Base-by-base conservation (phyloP, 2,113 vertebrate species). In the Paramormyrops kingsleyae region DNA sequence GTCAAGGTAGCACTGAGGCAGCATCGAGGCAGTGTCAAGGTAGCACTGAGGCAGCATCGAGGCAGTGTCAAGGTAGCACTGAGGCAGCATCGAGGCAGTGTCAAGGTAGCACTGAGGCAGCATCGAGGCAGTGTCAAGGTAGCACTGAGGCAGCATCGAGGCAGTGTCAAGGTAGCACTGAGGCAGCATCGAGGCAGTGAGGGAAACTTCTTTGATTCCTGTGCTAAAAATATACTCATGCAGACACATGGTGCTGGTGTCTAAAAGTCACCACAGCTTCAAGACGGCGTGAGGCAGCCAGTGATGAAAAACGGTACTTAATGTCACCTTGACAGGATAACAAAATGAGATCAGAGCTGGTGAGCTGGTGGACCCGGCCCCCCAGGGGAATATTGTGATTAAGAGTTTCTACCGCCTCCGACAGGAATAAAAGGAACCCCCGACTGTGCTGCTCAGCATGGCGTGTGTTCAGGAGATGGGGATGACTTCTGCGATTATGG, bases 291-390 rank as follows among this genome's bases (percentile, higher is more conserved):
- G 74, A 80, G 87, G 47, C 47, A 62, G 39, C 87, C 35, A 35
- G 46, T 44, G 87, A 88, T 88, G 80, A 87, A 31, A 56, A 85
- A 87, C 24, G 27, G 13, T 77, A 24, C 56, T 90, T 88, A 84
- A 66, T 90, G 90, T 84, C 87, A 90, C 90, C 53, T 84, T 90
- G 74, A 56, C 87, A 90, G 87, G 74, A 62, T 49, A 84, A 85
- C 39, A 85, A 88, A 90, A 83, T 50, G 74, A 49, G 70, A 84
- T 84, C 50, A 59, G 87, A 47, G 87, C 50, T 42, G 27, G 31
- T 19, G n/a, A 83, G 87, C 83, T 24, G 27, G 74, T 56, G 49
- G 83, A 59, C 47, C 35, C 35, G 12, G 4, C 66, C 47, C 46
- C 74, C 44, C 31, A 0, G 27, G 87, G 87, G 52, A 42, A 62